Conservation (phyloP, 2,113 vertebrate species). For the Epinephelus fuscoguttatus region DNA sequence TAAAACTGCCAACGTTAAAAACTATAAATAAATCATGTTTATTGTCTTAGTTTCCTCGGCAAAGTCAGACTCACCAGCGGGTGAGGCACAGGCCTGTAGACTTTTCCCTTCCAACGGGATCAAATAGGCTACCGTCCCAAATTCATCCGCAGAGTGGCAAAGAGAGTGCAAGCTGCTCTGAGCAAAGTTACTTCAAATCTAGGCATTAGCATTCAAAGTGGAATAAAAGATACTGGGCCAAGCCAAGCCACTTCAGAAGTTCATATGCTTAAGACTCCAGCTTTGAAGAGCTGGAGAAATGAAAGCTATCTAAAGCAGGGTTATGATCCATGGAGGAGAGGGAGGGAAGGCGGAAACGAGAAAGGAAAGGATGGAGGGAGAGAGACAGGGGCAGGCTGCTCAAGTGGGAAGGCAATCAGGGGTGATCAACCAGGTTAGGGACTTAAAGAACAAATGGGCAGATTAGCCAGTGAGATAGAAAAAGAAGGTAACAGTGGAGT, state of each 20-base stretch:
- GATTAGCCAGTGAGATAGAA: constrained; percentile 59
- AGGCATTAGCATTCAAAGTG: constrained; percentile 71
- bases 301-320: constrained; percentile 77
- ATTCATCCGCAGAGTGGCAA: constrained; percentile 37
- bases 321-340: constrained; percentile 67
- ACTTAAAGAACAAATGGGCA: constrained; percentile 61
- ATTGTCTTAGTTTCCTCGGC: constrained; percentile 18
- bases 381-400: constrained; percentile 22
- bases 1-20: not conserved
- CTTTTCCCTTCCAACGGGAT: constrained; percentile 13
- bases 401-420: constrained; percentile 37
- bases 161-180: constrained; percentile 39
- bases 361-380: constrained; percentile 25
- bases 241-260: constrained; percentile 74
- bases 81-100: constrained; percentile 11
- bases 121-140: constrained; percentile 34
- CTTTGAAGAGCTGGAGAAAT: constrained; percentile 75
- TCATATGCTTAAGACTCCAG: constrained; percentile 73
- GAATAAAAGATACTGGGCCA: constrained; percentile 60
- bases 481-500: constrained; percentile 26
- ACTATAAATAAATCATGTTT: not conserved
- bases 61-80: constrained; percentile 5
- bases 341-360: constrained; percentile 30
- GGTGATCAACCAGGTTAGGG: constrained; percentile 53
- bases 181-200: constrained; percentile 65